Evolutionary conservation across 2,888 invertebrate genomes (phyloP).

Genomic region (Sipha maydis): DNA sequence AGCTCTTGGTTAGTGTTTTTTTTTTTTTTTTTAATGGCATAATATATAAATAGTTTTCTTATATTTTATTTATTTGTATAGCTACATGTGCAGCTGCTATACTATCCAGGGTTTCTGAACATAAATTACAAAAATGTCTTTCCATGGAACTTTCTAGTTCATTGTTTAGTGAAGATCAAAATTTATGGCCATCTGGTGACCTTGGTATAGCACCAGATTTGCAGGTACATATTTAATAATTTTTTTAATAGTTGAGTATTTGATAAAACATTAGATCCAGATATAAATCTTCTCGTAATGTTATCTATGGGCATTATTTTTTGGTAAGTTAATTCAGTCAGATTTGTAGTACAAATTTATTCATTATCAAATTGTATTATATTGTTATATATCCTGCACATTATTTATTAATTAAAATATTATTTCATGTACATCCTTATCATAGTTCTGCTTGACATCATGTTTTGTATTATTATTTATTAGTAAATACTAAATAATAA

Average conservation of each 20-base stretch:
- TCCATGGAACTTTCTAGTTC: constrained; percentile 96
- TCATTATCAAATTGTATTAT: constrained; percentile 1
- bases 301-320: constrained; percentile 9
- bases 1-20: constrained; percentile 76
- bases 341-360: neutral
- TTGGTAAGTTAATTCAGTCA: constrained; percentile 48
- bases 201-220: constrained; percentile 87
- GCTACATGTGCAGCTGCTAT: constrained; percentile 99
- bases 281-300: constrained; percentile 2
- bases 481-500: neutral
- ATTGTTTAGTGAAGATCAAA: constrained; percentile 90
- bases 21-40: neutral
- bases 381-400: constrained; percentile 13
- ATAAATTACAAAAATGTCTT: constrained; percentile 96
- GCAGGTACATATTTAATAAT: constrained; percentile 74
- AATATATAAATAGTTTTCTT: neutral
- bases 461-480: constrained; percentile 12
- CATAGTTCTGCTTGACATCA: constrained; percentile 18
- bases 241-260: constrained; percentile 28
- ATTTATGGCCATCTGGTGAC: constrained; percentile 83
- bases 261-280: neutral
- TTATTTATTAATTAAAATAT: constrained; percentile 3
- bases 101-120: constrained; percentile 96
- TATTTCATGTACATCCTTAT: neutral
- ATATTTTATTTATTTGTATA: constrained; percentile 64